Base-by-base conservation (phyloP, 2,888 invertebrate genomes). In the Phanerotoma sp. region DNA sequence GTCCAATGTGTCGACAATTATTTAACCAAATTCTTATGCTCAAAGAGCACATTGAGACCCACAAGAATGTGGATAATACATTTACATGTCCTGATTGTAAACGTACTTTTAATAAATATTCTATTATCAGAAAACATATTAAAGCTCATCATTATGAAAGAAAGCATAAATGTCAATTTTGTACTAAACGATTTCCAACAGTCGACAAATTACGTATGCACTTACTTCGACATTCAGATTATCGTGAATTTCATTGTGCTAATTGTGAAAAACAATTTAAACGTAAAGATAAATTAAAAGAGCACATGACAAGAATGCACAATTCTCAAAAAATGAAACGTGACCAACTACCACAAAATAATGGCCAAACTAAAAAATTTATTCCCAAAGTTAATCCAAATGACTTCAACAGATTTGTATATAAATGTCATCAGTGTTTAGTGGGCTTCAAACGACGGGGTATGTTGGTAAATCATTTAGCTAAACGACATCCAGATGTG, bases 381-480 rank as follows among this genome's bases (percentile, higher is more conserved):
- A 77, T 80, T 54, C 84, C 84, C 25, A 85, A 84, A 75, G 71
- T 72, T 7, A 76, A 74, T 62, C 84, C 86, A 1, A 84, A 82
- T 10, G 87, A 88, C 76, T 88, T 86, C 70, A 84, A 86, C 69
- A 80, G 86, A 45, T 89, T 86, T 71, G 83, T 87, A 56, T 90
- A 87, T 76, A 90, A 89, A 73, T 91, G 91, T 71, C 85, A 87
- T 65, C 80, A 82, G 45, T 91, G 91, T 75, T 77, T 86, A 69
- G 79, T 89, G 22, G 88, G 89, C 58, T 89, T 91, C 71, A 88
- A 93, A 79, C 81, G 93, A 51, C 84, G 93, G 60, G 93, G 93
- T 3, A 90, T 91, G 88, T 77, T 89, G 38, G 89, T 90, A 3
- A 94, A 93, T 77, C 93, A 94, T 75, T 77, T 93, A 64, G 91